Percentiles rank a stretch among this genome's conserved stretches.
Conservation (phyloP, 2,113 vertebrate genomes). For the Cynoglossus semilaevis region DNA sequence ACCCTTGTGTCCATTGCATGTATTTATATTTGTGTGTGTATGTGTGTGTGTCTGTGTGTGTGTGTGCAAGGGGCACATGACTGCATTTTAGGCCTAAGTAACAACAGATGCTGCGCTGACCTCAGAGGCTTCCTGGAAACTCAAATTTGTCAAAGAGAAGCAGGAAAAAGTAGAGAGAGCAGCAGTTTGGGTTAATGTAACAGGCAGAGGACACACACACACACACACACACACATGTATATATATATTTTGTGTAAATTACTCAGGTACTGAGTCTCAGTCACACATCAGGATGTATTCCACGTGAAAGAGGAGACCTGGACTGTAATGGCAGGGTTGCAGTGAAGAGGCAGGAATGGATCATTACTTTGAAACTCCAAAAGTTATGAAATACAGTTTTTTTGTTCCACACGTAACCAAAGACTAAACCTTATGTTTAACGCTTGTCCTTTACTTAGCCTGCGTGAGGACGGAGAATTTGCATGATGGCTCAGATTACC, state of each 20-base stretch:
- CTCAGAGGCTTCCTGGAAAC: conserved; percentile 92
- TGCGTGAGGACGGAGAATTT: not conserved
- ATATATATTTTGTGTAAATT: conserved; percentile 75
- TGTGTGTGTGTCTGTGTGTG: not conserved
- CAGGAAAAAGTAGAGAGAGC: conserved; percentile 71
- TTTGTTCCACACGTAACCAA: not conserved
- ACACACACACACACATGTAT: conserved; percentile 20
- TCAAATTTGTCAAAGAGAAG: conserved; percentile 91
- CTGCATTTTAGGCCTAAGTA: conserved; percentile 82
- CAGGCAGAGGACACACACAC: conserved; percentile 9
- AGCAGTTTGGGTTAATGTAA: conserved; percentile 82
- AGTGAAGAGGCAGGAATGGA: conserved; percentile 2
- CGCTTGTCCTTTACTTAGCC: not conserved
- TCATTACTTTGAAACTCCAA: conserved; percentile 2
- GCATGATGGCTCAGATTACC: conserved; percentile 22
- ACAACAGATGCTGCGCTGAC: conserved; percentile 91
- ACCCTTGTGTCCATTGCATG: not conserved
- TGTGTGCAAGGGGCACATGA: conserved; percentile 13
- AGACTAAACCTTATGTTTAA: conserved; percentile 6
- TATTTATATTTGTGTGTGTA: not conserved
- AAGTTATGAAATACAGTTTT: too few species aligned
- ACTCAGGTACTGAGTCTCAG: conserved; percentile 79
- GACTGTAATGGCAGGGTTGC: conserved; percentile 24
- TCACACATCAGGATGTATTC: conserved; percentile 74
- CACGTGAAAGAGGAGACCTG: conserved; percentile 54